phyloP scores from a whole-genome alignment of 2,797 vertebrate species.

The Hafferia zeledoni region DNA sequence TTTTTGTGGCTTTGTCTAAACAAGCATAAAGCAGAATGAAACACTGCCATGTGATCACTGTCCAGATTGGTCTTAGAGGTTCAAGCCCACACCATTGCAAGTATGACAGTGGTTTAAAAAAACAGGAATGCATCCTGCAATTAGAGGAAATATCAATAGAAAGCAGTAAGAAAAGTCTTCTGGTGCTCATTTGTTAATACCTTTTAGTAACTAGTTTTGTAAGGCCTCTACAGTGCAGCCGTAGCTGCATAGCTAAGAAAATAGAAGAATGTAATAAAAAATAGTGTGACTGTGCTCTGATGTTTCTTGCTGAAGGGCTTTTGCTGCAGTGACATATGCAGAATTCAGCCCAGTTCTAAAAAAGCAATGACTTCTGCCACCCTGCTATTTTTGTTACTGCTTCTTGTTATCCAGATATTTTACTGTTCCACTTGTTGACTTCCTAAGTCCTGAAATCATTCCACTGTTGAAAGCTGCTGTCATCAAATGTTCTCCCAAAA shows the following conservation, averaged over 20 bases:
- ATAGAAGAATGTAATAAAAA: background rate
- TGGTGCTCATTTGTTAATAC: background rate
- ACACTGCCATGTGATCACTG: background rate
- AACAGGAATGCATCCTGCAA: background rate
- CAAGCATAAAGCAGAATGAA: background rate
- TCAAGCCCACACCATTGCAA: background rate
- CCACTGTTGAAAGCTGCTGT: background rate
- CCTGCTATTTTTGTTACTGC: background rate
- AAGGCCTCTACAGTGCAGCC: background rate
- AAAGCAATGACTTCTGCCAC: background rate
- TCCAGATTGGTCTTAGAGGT: background rate
- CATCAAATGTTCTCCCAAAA: background rate
- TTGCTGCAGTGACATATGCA: background rate
- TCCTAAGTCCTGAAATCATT: background rate
- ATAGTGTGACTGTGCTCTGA: accelerated
- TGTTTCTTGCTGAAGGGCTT: background rate
- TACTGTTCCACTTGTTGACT: background rate
- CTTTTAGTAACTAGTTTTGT: background rate
- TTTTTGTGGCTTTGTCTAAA: background rate
- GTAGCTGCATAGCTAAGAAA: background rate
- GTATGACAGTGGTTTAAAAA: background rate
- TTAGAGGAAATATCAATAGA: background rate
- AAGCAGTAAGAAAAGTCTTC: background rate
- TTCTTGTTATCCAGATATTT: background rate
- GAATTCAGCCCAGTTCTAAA: background rate